phyloP scores from a whole-genome alignment of 2,797 vertebrate species.

The Hydrophis major region DNA sequence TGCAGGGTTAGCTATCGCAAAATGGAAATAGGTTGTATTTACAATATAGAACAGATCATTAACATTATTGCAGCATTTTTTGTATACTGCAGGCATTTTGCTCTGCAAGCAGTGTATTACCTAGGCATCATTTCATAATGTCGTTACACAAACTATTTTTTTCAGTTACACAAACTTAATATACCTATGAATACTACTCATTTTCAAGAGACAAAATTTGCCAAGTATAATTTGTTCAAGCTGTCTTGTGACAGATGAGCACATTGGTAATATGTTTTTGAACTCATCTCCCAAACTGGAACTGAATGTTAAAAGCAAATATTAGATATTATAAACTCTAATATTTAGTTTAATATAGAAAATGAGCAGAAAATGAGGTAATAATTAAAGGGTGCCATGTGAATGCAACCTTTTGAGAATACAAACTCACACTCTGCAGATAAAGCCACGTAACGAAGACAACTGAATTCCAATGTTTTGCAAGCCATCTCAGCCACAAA shows the following conservation, averaged over 20 bases:
- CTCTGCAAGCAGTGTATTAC: not conserved
- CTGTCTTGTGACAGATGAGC: not conserved
- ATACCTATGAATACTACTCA: not conserved
- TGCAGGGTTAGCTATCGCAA: slow-evolving; percentile 14
- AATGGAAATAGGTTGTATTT: slow-evolving; percentile 11
- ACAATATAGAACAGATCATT: not conserved
- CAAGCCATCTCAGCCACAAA: not conserved
- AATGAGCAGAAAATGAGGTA: not conserved
- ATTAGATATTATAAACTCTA: not conserved
- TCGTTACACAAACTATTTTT: not conserved
- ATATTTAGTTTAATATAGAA: not conserved
- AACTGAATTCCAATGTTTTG: not conserved
- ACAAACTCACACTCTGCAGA: not conserved
- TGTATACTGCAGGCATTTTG: not conserved
- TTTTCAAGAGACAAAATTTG: not conserved
- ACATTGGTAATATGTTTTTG: not conserved
- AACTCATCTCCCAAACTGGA: not conserved
- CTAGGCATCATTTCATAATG: slow-evolving; percentile 9
- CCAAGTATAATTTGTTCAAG: not conserved
- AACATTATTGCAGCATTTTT: not conserved
- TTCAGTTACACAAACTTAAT: not conserved
- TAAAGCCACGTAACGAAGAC: not conserved
- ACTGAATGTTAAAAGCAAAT: slow-evolving; percentile 3
- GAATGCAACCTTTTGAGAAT: not conserved
- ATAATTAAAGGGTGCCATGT: not conserved